Evolutionary conservation across 2,113 vertebrate genomes (phyloP).

Genomic region (Grus americana): DNA sequence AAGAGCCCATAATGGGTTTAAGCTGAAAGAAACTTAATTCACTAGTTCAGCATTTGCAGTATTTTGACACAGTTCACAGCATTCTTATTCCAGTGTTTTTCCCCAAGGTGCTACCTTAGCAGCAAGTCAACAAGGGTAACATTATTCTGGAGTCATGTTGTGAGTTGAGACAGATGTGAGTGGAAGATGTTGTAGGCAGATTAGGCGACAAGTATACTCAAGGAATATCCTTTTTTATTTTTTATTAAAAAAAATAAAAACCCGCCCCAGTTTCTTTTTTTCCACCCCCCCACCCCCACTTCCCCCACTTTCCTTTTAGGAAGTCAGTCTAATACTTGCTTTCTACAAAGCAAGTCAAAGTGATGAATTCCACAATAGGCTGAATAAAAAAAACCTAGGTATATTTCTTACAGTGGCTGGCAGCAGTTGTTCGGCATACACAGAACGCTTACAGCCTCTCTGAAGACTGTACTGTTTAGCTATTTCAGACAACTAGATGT

Average conservation of each 20-base stretch:
- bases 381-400: too few species aligned
- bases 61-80: neutral
- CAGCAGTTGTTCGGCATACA: too few species aligned
- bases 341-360: neutral
- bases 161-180: neutral
- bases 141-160: neutral
- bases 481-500: too few species aligned
- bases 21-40: neutral
- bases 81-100: neutral
- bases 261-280: neutral
- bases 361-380: neutral
- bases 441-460: too few species aligned
- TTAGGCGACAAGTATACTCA: neutral
- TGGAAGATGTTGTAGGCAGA: neutral
- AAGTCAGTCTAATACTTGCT: neutral
- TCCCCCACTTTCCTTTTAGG: neutral
- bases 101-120: neutral
- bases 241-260: neutral
- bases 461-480: too few species aligned
- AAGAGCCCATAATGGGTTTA: neutral
- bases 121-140: neutral
- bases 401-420: too few species aligned
- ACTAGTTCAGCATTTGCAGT: neutral
- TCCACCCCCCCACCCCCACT: fast-evolving
- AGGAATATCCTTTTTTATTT: neutral